Evolutionary conservation across 2,113 vertebrate genomes (phyloP).

Genomic region (Anseranas semipalmata): DNA sequence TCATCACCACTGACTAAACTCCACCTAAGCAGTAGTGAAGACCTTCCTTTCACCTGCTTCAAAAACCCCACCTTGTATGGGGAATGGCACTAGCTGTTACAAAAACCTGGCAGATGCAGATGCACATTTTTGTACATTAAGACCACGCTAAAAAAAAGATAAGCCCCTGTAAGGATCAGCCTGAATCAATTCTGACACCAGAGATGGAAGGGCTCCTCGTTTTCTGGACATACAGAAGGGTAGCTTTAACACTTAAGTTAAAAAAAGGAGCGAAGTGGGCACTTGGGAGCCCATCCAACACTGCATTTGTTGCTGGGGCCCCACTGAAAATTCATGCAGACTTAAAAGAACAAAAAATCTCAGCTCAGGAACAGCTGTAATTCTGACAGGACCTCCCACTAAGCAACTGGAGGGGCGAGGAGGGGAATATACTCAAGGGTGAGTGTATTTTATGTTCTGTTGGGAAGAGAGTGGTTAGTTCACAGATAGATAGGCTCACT

Average conservation of each 20-base stretch:
- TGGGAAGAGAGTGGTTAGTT: neutral
- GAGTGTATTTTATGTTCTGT: neutral
- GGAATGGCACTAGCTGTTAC: neutral
- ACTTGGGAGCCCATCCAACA: neutral
- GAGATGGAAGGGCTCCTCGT: neutral
- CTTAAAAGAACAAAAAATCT: neutral
- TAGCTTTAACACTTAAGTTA: neutral
- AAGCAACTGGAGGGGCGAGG: rapidly evolving
- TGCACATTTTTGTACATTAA: neutral
- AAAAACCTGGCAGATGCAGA: neutral
- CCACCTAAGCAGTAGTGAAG: neutral
- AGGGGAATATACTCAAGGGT: rapidly evolving
- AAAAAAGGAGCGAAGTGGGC: neutral
- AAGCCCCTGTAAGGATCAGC: neutral
- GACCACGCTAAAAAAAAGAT: neutral
- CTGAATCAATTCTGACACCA: neutral
- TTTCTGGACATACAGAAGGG: neutral
- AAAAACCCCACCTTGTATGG: neutral
- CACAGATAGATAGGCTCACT: neutral
- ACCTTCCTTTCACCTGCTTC: neutral
- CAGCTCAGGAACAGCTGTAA: neutral
- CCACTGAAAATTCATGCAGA: neutral
- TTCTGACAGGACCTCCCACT: neutral
- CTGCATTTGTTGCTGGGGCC: neutral
- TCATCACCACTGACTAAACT: neutral